Conservation (phyloP, 2,113 vertebrate genomes). For the Sorex fumeus region DNA sequence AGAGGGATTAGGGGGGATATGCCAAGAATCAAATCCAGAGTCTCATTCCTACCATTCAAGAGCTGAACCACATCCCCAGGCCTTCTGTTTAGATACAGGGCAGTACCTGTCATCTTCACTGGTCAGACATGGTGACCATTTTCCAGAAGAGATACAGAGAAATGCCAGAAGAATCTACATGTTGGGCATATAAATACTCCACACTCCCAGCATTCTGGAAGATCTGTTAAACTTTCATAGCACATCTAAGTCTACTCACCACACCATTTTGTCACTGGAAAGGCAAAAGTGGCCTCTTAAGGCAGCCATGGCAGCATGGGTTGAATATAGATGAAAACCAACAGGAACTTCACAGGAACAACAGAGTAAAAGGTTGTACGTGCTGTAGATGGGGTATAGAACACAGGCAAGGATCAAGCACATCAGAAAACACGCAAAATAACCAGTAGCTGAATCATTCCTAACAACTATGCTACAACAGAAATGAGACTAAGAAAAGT, state of each 20-base stretch:
- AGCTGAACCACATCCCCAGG: too few species aligned
- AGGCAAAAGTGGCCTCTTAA: conserved; percentile 93
- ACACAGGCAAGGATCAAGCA: conserved; percentile 37
- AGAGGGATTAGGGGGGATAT: too few species aligned
- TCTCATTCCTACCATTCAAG: too few species aligned
- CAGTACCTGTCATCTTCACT: too few species aligned
- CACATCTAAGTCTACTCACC: conserved; percentile 88
- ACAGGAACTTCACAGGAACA: conserved; percentile 86
- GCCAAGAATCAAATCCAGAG: too few species aligned
- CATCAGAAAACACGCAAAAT: conserved; percentile 35
- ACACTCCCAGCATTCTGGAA: conserved; percentile 15
- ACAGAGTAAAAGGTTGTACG: conserved; percentile 91
- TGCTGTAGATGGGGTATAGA: conserved; percentile 81
- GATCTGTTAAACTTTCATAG: conserved; percentile 51
- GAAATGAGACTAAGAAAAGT: neutral
- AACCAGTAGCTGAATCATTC: neutral
- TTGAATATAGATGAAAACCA: conserved; percentile 90
- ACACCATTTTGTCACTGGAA: conserved; percentile 90
- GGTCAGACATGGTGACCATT: too few species aligned
- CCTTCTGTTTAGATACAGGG: too few species aligned
- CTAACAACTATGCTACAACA: conserved; percentile 30
- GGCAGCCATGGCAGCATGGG: conserved; percentile 85
- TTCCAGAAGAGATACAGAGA: too few species aligned
- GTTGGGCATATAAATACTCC: too few species aligned
- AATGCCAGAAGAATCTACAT: too few species aligned